Evolutionary conservation across 2,797 vertebrate species (phyloP).

Genomic region (Pseudomugil gertrudae): DNA sequence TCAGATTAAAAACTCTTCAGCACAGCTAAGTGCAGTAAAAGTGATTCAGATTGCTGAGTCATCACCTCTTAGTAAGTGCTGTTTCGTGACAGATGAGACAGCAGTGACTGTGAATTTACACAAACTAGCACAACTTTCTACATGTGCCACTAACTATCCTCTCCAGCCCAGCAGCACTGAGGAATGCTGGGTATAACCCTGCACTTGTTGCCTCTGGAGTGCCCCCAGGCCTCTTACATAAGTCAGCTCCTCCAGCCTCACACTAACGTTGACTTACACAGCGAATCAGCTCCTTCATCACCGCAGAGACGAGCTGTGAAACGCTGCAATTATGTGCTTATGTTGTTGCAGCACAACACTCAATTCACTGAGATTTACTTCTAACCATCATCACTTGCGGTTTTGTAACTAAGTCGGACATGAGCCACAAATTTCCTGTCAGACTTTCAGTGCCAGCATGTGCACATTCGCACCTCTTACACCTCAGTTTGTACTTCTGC

Average conservation of each 20-base stretch:
- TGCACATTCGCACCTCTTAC: not conserved
- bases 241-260: conserved; percentile 31
- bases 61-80: not conserved
- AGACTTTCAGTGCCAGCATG: not conserved
- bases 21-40: not conserved
- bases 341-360: conserved; percentile 20
- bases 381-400: conserved; percentile 47
- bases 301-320: conserved; percentile 2
- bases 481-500: not conserved
- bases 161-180: conserved; percentile 31
- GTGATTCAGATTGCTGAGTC: not conserved
- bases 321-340: conserved; percentile 40
- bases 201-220: conserved; percentile 59
- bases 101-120: not conserved
- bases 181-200: conserved; percentile 69
- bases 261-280: conserved; percentile 11
- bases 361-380: conserved; percentile 10
- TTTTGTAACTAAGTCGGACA: conserved; percentile 9
- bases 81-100: not conserved
- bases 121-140: conserved; percentile 3
- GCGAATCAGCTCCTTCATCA: not conserved
- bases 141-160: too few species aligned
- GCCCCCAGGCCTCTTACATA: conserved; percentile 59
- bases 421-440: conserved; percentile 34
- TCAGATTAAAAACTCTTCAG: not conserved